Percentiles rank a stretch among this genome's conserved stretches.
Conservation (phyloP, 1,140 invertebrate species). For the Drosophila busckii region DNA sequence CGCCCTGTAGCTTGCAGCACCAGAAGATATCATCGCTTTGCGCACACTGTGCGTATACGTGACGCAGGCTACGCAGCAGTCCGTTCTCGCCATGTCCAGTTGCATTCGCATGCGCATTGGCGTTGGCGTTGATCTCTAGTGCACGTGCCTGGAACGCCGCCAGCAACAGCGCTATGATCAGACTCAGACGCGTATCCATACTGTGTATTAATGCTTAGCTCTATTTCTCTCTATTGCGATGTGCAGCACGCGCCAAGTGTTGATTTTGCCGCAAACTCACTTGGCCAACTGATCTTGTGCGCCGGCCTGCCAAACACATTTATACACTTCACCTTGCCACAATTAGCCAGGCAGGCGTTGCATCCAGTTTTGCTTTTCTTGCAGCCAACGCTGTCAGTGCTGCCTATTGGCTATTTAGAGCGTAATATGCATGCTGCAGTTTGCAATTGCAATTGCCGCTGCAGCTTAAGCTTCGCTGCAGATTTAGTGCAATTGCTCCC, state of each 20-base stretch:
- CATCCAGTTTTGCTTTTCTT: constrained; percentile 53
- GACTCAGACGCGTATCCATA: constrained; percentile 61
- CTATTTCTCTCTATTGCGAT: constrained; percentile 4
- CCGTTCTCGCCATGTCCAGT: constrained; percentile 41
- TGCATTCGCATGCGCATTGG: neutral
- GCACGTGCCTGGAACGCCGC: constrained; percentile 25
- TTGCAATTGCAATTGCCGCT: constrained; percentile 22
- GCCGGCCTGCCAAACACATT: constrained; percentile 61
- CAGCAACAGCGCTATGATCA: constrained; percentile 51
- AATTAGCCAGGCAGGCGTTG: constrained; percentile 74
- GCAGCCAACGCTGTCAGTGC: constrained; percentile 9
- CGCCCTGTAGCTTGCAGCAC: constrained; percentile 84
- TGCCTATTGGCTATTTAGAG: constrained; percentile 75
- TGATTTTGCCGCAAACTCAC: constrained; percentile 46
- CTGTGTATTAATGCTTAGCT: constrained; percentile 15
- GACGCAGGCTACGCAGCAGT: constrained; percentile 77
- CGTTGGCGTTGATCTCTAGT: constrained; percentile 18
- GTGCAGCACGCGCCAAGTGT: constrained; percentile 2
- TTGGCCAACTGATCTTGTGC: constrained; percentile 74
- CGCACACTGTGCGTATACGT: constrained; percentile 83
- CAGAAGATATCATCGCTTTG: constrained; percentile 82
- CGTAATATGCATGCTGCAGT: constrained; percentile 73
- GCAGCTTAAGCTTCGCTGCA: constrained; percentile 67
- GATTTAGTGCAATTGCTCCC: constrained; percentile 76
- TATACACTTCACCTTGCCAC: constrained; percentile 76